phyloP scores from a whole-genome alignment of 2,888 invertebrate genomes.

The Phlogophora meticulosa region DNA sequence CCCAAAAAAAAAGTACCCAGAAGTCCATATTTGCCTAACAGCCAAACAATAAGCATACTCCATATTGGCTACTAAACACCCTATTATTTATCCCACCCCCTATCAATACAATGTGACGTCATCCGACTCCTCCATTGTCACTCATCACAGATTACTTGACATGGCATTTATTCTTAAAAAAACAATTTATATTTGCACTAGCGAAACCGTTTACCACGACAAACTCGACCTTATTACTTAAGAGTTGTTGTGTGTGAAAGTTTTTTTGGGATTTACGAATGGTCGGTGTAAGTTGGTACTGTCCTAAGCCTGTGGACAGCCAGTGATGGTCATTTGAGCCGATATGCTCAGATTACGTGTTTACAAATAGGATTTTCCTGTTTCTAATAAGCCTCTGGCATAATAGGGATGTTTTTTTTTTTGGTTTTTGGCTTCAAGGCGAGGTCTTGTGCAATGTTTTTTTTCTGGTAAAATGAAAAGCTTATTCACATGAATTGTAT shows the following conservation, averaged over 20 bases:
- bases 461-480: conserved; percentile 3
- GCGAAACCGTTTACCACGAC: not conserved
- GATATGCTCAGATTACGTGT: conserved; percentile 74
- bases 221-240: conserved; percentile 31
- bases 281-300: conserved; percentile 18
- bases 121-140: conserved; percentile 72
- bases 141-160: conserved; percentile 66
- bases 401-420: conserved; percentile 42
- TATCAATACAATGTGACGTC: conserved; percentile 70
- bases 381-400: conserved; percentile 56
- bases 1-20: conserved; percentile 8
- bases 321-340: conserved; percentile 78
- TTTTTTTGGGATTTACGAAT: not conserved
- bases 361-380: conserved; percentile 76
- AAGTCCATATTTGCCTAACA: conserved; percentile 37
- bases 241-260: accelerated
- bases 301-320: conserved; percentile 51
- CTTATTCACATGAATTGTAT: not conserved
- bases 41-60: conserved; percentile 54
- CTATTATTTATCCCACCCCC: conserved; percentile 70
- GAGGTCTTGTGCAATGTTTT: conserved; percentile 22
- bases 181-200: conserved; percentile 37
- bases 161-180: conserved; percentile 61
- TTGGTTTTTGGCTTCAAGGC: not conserved
- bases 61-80: conserved; percentile 66